Evolutionary conservation across 2,113 vertebrate genomes (phyloP).

Genomic region (Gobius niger): DNA sequence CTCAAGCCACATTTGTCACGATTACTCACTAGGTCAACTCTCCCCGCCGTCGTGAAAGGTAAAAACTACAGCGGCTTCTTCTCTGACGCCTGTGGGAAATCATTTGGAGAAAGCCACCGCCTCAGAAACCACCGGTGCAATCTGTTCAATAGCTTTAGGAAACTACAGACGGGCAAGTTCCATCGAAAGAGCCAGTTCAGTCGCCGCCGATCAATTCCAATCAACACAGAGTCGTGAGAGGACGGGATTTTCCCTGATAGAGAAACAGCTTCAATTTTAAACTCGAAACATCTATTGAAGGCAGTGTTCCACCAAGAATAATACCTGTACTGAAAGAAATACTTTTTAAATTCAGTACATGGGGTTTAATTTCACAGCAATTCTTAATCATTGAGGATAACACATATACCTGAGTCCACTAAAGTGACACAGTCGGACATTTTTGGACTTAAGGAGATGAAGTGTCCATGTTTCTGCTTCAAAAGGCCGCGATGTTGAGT

Average conservation of each 20-base stretch:
- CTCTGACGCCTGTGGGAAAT: constrained; percentile 39
- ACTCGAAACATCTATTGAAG: neutral
- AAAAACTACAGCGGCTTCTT: constrained; percentile 47
- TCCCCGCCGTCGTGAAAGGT: constrained; percentile 55
- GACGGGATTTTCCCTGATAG: constrained; percentile 66
- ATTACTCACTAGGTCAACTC: constrained; percentile 62
- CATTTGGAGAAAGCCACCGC: constrained; percentile 41
- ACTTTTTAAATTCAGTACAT: no score
- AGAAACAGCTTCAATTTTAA: constrained; percentile 4
- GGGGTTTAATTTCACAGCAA: no score
- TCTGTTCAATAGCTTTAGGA: constrained; percentile 68
- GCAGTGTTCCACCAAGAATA: no score
- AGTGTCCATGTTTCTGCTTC: no score
- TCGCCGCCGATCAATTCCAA: constrained; percentile 80
- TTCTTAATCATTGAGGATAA: no score
- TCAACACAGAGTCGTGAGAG: constrained; percentile 74
- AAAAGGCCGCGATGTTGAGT: no score
- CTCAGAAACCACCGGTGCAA: constrained; percentile 61
- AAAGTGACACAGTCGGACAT: no score
- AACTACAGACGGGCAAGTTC: constrained; percentile 73
- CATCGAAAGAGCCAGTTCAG: constrained; percentile 78
- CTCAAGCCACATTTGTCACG: constrained; percentile 46
- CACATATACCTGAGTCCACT: no score
- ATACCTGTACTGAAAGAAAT: no score
- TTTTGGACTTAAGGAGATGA: no score